Base-by-base conservation (phyloP, 2,113 vertebrate genomes). In the Gymnogyps californianus region DNA sequence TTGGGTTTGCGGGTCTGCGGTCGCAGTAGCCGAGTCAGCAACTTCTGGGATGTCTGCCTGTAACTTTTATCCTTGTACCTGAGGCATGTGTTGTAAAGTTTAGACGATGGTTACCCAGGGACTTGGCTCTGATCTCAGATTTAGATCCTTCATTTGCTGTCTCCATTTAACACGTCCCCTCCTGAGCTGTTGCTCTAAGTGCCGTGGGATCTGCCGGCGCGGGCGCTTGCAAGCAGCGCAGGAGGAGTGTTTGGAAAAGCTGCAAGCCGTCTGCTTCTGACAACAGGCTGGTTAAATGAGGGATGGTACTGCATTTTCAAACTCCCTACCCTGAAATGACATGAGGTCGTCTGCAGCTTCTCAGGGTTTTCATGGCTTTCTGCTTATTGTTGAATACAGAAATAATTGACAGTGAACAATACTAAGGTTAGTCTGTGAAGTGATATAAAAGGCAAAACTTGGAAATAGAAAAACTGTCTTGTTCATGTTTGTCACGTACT, bases 1-100 rank as follows among this genome's bases (percentile, higher is more conserved):
- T 13, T 5, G 55, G 24, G 36, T 7, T 29, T 28, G 90, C 5
- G 3, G n/a, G 13, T 34, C 79, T 42, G 84, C 0, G 10, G 36
- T 12, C 1, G 5, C 55, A 26, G 40, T 52, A 14, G 58, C n/a
- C 0, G 6, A 5, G 36, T 17, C n/a, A 1, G 57, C 46, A 21
- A 0, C 31, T 52, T 26, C 40, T 28, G 20, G 40, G 29, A 2
- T 7, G 29, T 24, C n/a, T 31, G 49, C 29, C 38, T 13, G 19
- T 26, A 20, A 15, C 16, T 76, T 47, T 49, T 22, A 3, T 21
- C 22, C 40, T 2, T 10, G 20, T 40, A 25, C 46, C 42, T 6
- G 64, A 19, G 46, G 19, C 10, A 1, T 0, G 13, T 4, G 15
- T 19, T 9, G 18, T 34, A 3, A 64, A 54, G 76, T 42, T 76